A percentile compares a stretch with the other conserved stretches of the same genome.
phyloP scores from a whole-genome alignment of 2,888 invertebrate genomes.

The Toxonevra muliebris region DNA sequence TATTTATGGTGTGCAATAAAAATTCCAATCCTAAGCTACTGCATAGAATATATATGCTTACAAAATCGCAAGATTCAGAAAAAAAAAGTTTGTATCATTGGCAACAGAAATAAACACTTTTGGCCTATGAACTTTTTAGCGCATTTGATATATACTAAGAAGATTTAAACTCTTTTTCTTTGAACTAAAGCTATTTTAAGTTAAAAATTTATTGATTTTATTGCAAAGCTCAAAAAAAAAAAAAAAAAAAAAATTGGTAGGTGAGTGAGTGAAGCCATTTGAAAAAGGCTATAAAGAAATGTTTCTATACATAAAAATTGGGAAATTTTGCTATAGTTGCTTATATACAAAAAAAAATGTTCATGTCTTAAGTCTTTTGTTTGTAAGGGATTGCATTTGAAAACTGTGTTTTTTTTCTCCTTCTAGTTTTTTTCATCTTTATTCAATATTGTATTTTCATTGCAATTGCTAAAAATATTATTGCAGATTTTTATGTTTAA shows the following conservation, averaged over 20 bases:
- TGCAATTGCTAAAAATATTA: slow-evolving; percentile 42
- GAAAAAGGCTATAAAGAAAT: no score
- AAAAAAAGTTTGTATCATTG: neutral
- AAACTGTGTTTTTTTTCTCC: neutral
- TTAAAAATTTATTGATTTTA: neutral
- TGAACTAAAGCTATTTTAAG: neutral
- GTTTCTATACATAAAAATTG: neutral
- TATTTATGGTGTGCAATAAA: slow-evolving; percentile 47
- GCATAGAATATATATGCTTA: neutral
- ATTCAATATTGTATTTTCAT: slow-evolving; percentile 40
- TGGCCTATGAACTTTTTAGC: slow-evolving; percentile 10
- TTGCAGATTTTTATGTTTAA: neutral
- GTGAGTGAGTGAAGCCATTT: no score
- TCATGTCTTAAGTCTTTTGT: slow-evolving; percentile 28
- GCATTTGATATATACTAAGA: neutral
- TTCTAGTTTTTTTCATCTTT: slow-evolving; percentile 11
- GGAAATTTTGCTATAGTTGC: neutral
- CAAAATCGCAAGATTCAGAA: neutral
- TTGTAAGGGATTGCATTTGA: neutral
- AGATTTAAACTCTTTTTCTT: neutral
- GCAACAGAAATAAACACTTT: neutral
- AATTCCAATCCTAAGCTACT: slow-evolving; percentile 37
- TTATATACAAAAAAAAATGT: neutral
- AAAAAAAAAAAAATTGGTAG: neutral
- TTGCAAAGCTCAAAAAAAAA: neutral